phyloP scores from a whole-genome alignment of 2,888 invertebrate species.

The Lissonota sp. region DNA sequence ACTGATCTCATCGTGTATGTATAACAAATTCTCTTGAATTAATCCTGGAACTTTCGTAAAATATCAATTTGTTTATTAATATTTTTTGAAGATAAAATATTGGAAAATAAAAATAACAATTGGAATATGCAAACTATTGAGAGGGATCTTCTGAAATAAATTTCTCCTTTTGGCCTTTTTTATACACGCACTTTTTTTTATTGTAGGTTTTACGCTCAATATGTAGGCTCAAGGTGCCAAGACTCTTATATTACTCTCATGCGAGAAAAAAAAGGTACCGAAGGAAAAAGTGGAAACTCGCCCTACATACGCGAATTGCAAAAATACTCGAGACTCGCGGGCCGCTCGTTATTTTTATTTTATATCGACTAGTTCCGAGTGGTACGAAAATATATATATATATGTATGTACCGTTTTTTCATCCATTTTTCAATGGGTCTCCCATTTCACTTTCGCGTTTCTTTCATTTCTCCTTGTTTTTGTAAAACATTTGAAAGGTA shows the following conservation, averaged over 20 bases:
- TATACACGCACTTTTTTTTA: background rate
- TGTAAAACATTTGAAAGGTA: conserved; percentile 7
- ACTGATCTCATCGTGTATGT: too few relatives aligned
- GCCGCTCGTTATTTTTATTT: conserved; percentile 29
- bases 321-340: background rate
- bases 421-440: conserved; percentile 13
- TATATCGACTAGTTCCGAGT: conserved; percentile 10
- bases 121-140: too few relatives aligned
- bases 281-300: background rate
- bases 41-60: too few relatives aligned
- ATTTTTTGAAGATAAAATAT: too few relatives aligned
- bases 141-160: too few relatives aligned
- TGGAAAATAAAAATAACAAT: too few relatives aligned
- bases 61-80: too few relatives aligned
- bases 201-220: background rate
- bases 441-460: conserved; percentile 12
- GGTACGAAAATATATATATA: conserved; percentile 3
- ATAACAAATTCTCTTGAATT: too few relatives aligned
- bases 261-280: background rate
- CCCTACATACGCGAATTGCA: conserved; percentile 11
- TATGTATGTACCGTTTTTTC: conserved; percentile 2
- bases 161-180: background rate
- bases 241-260: background rate
- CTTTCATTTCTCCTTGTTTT: background rate
- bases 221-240: conserved; percentile 5